Evolutionary conservation across 2,888 invertebrate genomes (phyloP).

Genomic region (Patella caerulea): DNA sequence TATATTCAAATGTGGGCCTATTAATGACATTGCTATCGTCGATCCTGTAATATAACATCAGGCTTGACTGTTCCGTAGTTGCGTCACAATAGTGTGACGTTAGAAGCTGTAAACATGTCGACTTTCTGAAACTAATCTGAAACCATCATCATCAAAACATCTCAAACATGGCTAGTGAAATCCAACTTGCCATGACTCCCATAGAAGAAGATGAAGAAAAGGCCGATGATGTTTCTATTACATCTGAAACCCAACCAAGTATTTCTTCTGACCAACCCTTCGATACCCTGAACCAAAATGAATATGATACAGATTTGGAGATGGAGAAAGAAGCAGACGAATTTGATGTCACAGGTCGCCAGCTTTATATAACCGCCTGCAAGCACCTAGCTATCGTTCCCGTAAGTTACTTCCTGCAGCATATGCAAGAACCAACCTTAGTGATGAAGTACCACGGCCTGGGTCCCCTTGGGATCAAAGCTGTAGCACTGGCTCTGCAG

Average conservation of each 20-base stretch:
- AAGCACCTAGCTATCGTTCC: conserved; percentile 51
- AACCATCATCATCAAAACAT: too few relatives aligned
- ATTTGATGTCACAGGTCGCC: conserved; percentile 47
- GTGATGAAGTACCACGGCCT: conserved; percentile 62
- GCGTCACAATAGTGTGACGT: too few relatives aligned
- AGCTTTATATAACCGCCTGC: conserved; percentile 51
- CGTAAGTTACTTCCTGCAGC: conserved; percentile 57
- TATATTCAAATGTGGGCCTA: too few relatives aligned
- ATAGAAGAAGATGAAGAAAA: not conserved
- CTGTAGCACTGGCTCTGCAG: conserved; percentile 58
- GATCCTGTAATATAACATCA: too few relatives aligned
- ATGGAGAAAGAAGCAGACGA: conserved; percentile 33
- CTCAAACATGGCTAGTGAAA: not conserved
- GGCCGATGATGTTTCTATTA: not conserved
- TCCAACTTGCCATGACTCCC: not conserved
- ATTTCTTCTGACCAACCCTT: not conserved
- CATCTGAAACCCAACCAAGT: not conserved
- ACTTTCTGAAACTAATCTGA: too few relatives aligned
- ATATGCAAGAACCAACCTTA: conserved; percentile 52
- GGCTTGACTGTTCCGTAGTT: too few relatives aligned
- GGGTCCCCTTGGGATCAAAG: conserved; percentile 59
- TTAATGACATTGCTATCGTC: too few relatives aligned
- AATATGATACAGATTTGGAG: conserved; percentile 22
- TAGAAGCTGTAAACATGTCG: too few relatives aligned
- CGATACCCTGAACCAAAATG: not conserved